Conservation (phyloP, 92 coral and sea anemone species). For the Isaurus tuberculatus region DNA sequence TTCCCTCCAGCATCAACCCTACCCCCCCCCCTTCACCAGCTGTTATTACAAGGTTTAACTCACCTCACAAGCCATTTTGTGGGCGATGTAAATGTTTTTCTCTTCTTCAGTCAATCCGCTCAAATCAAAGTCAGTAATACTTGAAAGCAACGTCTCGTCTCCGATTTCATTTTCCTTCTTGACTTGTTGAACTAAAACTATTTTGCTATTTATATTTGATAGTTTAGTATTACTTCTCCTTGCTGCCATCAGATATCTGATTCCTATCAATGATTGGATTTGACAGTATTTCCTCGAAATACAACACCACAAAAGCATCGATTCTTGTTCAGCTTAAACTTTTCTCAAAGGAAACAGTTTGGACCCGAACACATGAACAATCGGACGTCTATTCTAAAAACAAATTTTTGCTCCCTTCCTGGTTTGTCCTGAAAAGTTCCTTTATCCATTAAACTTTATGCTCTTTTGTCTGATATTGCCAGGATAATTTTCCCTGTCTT, state of each 20-base stretch:
- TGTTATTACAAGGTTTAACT: not conserved
- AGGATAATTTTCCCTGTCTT: too few relatives aligned
- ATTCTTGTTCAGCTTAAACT: too few relatives aligned
- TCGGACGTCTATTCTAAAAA: too few relatives aligned
- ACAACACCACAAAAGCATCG: slow-evolving; percentile 13
- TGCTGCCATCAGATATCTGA: slow-evolving; percentile 30
- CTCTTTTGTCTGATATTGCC: too few relatives aligned
- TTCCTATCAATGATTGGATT: not conserved
- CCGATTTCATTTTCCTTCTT: too few relatives aligned
- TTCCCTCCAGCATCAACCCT: too few relatives aligned
- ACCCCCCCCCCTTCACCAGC: not conserved
- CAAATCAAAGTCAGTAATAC: slow-evolving; percentile 19
- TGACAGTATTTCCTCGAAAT: not conserved
- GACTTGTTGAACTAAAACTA: not conserved
- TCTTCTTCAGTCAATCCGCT: slow-evolving; percentile 76
- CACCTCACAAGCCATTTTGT: slow-evolving; percentile 86
- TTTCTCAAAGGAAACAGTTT: too few relatives aligned
- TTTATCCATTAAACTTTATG: too few relatives aligned
- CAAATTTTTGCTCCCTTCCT: too few relatives aligned
- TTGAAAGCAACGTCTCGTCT: not conserved
- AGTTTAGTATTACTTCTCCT: not conserved
- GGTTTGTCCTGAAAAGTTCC: too few relatives aligned
- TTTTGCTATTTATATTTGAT: not conserved
- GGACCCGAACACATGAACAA: too few relatives aligned
- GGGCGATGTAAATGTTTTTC: slow-evolving; percentile 69